Percentiles rank a stretch among this genome's conserved stretches.
phyloP scores from a whole-genome alignment of 2,888 invertebrate genomes.

The Crematogaster levior region DNA sequence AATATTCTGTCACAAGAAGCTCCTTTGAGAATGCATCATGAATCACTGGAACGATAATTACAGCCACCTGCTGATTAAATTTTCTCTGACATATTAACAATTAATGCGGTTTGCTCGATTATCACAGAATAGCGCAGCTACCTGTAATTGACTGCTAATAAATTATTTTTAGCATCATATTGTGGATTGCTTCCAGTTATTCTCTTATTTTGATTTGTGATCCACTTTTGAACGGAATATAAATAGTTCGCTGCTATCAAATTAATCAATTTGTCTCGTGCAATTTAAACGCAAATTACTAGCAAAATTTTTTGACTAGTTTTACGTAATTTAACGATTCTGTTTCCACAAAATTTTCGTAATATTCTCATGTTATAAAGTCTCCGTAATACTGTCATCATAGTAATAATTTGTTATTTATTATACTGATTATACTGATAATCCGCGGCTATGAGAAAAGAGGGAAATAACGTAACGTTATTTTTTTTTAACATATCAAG shows the following conservation, averaged over 20 bases:
- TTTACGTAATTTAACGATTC: slow-evolving; percentile 8
- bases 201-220: slow-evolving; percentile 35
- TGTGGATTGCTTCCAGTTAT: slow-evolving; percentile 45
- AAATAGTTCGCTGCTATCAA: slow-evolving; percentile 32
- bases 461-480: background rate
- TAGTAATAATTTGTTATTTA: background rate
- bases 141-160: slow-evolving; percentile 59
- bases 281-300: slow-evolving; percentile 39
- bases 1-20: background rate
- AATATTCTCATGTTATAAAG: background rate
- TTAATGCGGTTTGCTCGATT: slow-evolving; percentile 54
- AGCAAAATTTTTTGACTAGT: slow-evolving; percentile 24
- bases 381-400: background rate
- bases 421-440: background rate
- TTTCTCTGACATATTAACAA: slow-evolving; percentile 55
- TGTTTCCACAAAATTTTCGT: background rate
- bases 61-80: slow-evolving; percentile 47
- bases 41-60: slow-evolving; percentile 45
- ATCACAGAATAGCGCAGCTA: slow-evolving; percentile 39
- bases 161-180: slow-evolving; percentile 58
- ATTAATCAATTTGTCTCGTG: slow-evolving; percentile 32
- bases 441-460: background rate
- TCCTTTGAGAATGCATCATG: slow-evolving; percentile 43
- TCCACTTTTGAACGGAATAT: slow-evolving; percentile 26
- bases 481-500: background rate